A percentile compares a stretch with the other conserved stretches of the same genome.
phyloP scores from a whole-genome alignment of 2,797 vertebrate genomes.

The Pyrocephalus nanus region DNA sequence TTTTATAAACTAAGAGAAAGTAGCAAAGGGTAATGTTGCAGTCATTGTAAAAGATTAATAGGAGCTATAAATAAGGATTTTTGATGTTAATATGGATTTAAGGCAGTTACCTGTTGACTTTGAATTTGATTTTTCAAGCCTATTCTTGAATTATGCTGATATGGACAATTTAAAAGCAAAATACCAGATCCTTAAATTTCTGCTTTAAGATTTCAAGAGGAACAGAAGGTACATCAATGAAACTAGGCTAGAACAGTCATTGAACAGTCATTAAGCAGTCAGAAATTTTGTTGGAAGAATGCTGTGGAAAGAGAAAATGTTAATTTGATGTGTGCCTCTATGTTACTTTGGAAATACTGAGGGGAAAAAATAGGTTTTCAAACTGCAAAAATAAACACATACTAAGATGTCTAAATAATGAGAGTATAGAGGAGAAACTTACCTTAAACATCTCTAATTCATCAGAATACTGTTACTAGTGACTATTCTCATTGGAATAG shows the following conservation, averaged over 20 bases:
- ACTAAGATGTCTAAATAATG: not conserved
- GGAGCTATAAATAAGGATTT: not conserved
- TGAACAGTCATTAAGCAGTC: not conserved
- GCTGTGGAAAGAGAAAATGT: not conserved
- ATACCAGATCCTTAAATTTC: not conserved
- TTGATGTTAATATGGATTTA: not conserved
- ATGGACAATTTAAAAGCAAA: not conserved
- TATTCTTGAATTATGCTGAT: not conserved
- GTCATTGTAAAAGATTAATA: not conserved
- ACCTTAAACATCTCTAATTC: not conserved
- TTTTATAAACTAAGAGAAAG: not conserved
- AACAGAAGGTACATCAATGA: not conserved
- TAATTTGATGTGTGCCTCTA: not conserved
- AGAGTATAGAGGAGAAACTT: not conserved
- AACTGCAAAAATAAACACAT: not conserved
- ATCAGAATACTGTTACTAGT: not conserved
- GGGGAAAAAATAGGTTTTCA: not conserved
- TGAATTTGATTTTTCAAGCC: not conserved
- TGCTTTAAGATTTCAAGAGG: not conserved
- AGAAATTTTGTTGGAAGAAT: not conserved
- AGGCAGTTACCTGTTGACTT: not conserved
- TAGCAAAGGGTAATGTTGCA: not conserved
- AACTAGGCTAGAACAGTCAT: not conserved
- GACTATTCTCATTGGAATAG: not conserved
- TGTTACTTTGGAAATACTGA: not conserved